phyloP scores from a whole-genome alignment of 2,888 invertebrate genomes.

The Tortrix viridana region DNA sequence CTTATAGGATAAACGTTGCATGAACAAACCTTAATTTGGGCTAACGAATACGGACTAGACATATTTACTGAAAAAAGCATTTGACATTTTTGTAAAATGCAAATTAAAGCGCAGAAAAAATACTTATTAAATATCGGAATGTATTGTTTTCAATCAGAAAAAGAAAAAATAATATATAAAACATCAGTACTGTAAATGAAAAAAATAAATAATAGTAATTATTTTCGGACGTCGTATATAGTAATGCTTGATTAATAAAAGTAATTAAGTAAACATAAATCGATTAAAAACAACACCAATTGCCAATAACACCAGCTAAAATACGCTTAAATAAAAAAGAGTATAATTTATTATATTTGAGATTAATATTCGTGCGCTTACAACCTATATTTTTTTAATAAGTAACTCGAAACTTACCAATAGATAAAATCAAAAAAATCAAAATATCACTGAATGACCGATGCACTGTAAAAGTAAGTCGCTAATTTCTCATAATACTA shows the following conservation, averaged over 20 bases:
- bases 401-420: no score
- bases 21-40: slow-evolving; percentile 1
- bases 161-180: slow-evolving; percentile 7
- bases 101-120: slow-evolving; percentile 19
- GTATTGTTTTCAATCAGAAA: slow-evolving; percentile 28
- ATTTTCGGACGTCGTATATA: not conserved
- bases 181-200: slow-evolving; percentile 23
- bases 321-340: slow-evolving; percentile 6
- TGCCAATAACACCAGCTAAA: slow-evolving; percentile 8
- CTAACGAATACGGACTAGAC: slow-evolving; percentile 19
- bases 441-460: no score
- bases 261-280: not conserved
- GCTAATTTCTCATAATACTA: not conserved
- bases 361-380: slow-evolving; percentile 3
- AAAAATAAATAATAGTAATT: slow-evolving; percentile 19
- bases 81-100: slow-evolving; percentile 23
- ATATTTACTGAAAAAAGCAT: slow-evolving; percentile 9
- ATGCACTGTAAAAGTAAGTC: no score
- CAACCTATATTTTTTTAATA: not conserved
- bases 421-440: no score
- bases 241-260: not conserved
- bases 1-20: slow-evolving; percentile 1
- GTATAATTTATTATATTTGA: slow-evolving; percentile 4
- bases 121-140: slow-evolving; percentile 32
- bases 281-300: slow-evolving; percentile 27